Percentiles rank a stretch among this genome's conserved stretches.
Evolutionary conservation across 2,888 invertebrate species (phyloP).

Genomic region (Teinopalpus imperialis): DNA sequence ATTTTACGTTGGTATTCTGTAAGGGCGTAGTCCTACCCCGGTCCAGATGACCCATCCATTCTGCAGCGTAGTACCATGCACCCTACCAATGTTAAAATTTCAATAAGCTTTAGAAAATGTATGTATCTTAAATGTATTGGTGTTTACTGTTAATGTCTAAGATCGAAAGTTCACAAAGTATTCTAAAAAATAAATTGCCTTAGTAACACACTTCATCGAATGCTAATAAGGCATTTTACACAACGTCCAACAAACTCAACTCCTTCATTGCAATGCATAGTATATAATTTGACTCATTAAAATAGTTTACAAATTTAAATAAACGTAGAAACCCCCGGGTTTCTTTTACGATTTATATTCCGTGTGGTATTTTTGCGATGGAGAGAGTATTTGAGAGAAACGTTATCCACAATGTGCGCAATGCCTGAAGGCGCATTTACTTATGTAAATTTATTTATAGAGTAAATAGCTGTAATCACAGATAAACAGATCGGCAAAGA

Average conservation of each 20-base stretch:
- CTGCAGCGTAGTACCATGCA: too few relatives aligned
- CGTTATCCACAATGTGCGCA: not conserved
- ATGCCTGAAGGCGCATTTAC: not conserved
- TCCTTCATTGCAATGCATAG: conserved; percentile 17
- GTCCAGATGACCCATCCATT: too few relatives aligned
- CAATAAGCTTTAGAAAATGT: too few relatives aligned
- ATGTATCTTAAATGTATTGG: too few relatives aligned
- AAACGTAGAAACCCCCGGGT: conserved; percentile 26
- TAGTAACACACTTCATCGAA: conserved; percentile 16
- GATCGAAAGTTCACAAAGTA: too few relatives aligned
- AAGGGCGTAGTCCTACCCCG: too few relatives aligned
- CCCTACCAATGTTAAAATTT: too few relatives aligned
- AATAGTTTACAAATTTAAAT: conserved; percentile 32
- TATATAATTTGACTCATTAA: conserved; percentile 30
- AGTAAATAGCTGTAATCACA: conserved; percentile 2
- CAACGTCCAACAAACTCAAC: conserved; percentile 4
- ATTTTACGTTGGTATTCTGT: too few relatives aligned
- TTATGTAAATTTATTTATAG: conserved; percentile 6
- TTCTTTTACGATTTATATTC: conserved; percentile 32
- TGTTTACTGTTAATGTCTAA: too few relatives aligned
- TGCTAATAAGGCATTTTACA: conserved; percentile 8
- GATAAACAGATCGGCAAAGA: conserved; percentile 1
- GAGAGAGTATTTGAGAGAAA: conserved; percentile 19
- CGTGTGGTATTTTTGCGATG: conserved; percentile 23
- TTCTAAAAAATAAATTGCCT: too few relatives aligned